Conservation (phyloP, 2,888 invertebrate species). For the Tenthredo scrophulariae region DNA sequence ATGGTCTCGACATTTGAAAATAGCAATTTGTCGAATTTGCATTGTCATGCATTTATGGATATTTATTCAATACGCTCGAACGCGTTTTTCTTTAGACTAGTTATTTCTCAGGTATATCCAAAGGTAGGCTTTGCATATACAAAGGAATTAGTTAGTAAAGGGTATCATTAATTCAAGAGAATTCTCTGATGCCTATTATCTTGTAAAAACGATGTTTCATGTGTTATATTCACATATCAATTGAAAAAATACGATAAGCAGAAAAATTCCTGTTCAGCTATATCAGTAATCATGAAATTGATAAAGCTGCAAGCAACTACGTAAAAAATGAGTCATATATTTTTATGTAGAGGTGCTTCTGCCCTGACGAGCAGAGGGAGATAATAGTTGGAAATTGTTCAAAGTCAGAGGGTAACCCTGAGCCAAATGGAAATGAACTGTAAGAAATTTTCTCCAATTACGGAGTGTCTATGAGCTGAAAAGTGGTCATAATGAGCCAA, state of each 20-base stretch:
- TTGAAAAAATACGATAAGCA: not conserved
- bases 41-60: conserved; percentile 34
- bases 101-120: not conserved
- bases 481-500: not conserved
- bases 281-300: not conserved
- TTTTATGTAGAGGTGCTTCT: not conserved
- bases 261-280: not conserved
- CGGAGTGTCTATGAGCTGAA: not conserved
- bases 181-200: not conserved
- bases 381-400: not conserved
- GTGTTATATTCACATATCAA: not conserved
- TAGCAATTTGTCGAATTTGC: conserved; percentile 1
- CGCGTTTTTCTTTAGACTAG: conserved; percentile 4
- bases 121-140: not conserved
- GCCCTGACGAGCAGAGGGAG: not conserved
- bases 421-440: not conserved
- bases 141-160: not conserved
- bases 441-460: not conserved
- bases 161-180: not conserved
- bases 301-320: not conserved
- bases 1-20: not conserved
- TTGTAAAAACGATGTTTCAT: not conserved
- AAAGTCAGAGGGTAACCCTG: not conserved
- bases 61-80: conserved; percentile 16
- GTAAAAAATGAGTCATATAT: not conserved